Evolutionary conservation across 2,888 invertebrate genomes (phyloP).

Genomic region (Mythimna albipuncta): DNA sequence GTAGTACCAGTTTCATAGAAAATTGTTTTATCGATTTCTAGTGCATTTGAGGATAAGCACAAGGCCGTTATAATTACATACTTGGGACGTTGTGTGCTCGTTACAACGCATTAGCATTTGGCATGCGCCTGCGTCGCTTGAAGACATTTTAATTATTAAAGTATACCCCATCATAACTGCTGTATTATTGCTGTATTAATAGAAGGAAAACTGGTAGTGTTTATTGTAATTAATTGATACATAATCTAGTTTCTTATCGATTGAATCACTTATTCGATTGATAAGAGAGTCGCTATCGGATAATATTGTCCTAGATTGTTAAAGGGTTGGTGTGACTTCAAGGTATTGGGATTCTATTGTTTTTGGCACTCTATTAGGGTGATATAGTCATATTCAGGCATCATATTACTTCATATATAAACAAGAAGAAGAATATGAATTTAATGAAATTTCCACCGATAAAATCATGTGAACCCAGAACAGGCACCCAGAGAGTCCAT

Average conservation of each 20-base stretch:
- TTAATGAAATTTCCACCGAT: neutral
- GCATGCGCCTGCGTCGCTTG: slow-evolving; percentile 23
- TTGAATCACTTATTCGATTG: slow-evolving; percentile 14
- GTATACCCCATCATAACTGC: neutral
- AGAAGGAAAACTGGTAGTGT: slow-evolving; percentile 13
- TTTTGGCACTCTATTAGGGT: too few relatives aligned
- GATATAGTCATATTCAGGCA: too few relatives aligned
- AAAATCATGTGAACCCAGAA: neutral
- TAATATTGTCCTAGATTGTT: slow-evolving; percentile 29
- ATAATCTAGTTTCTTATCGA: slow-evolving; percentile 30
- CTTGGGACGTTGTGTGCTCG: slow-evolving; percentile 62
- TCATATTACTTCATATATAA: too few relatives aligned
- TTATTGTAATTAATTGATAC: slow-evolving; percentile 16
- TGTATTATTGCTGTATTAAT: too few relatives aligned
- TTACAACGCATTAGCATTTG: slow-evolving; percentile 55
- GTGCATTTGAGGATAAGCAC: slow-evolving; percentile 43
- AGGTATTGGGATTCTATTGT: neutral
- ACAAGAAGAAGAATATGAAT: too few relatives aligned
- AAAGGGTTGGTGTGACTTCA: slow-evolving; percentile 3
- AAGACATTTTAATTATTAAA: slow-evolving; percentile 24
- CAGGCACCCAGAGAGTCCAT: too few relatives aligned
- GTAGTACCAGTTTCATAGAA: slow-evolving; percentile 8
- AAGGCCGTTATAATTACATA: slow-evolving; percentile 58
- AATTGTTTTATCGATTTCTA: slow-evolving; percentile 31
- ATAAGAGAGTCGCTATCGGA: slow-evolving; percentile 25